phyloP scores from a whole-genome alignment of 2,888 invertebrate species.

The Iselma pallidipennis region DNA sequence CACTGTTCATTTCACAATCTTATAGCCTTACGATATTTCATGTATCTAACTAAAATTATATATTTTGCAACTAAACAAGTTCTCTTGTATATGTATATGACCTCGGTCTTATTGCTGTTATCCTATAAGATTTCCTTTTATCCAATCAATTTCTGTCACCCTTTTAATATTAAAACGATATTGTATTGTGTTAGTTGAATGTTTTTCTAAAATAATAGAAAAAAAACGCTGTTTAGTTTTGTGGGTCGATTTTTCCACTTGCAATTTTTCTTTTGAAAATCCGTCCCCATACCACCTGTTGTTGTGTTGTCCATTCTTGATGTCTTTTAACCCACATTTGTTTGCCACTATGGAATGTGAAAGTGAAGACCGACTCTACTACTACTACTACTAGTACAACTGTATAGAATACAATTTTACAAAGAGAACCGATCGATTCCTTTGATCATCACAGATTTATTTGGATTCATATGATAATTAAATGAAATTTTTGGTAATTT shows the following conservation, averaged over 20 bases:
- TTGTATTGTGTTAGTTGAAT: too few species aligned
- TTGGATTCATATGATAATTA: conserved; percentile 10
- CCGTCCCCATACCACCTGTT: neutral
- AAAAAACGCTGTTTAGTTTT: neutral
- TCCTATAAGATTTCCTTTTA: neutral
- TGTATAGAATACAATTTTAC: neutral
- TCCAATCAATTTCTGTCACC: neutral
- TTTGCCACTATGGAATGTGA: conserved; percentile 39
- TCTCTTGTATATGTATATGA: conserved; percentile 5
- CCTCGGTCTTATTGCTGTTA: conserved; percentile 18
- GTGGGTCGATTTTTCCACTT: neutral
- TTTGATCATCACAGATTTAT: conserved; percentile 10
- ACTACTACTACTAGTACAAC: neutral
- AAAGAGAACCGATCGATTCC: conserved; percentile 2
- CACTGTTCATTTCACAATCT: conserved; percentile 12
- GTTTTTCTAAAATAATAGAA: too few species aligned
- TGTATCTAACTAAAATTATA: conserved; percentile 24
- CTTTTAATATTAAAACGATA: neutral
- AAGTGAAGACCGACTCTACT: conserved; percentile 33
- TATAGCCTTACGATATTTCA: conserved; percentile 22
- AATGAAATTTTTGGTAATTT: conserved; percentile 11
- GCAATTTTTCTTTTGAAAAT: neutral
- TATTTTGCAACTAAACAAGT: conserved; percentile 27
- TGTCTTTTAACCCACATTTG: conserved; percentile 35
- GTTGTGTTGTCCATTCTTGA: neutral